phyloP scores from a whole-genome alignment of 2,888 invertebrate species.

The Toxonevra muliebris region DNA sequence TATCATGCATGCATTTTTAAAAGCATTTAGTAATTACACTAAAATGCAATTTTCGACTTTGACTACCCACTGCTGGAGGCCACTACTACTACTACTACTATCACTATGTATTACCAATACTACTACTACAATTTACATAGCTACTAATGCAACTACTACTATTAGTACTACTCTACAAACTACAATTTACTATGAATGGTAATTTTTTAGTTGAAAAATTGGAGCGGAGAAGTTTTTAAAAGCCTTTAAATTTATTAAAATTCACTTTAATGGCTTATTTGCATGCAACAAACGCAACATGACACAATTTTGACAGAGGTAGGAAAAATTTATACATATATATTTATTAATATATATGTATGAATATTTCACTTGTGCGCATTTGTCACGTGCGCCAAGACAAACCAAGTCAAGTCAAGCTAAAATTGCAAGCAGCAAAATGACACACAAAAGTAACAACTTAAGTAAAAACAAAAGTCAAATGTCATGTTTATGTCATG shows the following conservation, averaged over 20 bases:
- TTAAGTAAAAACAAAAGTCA: constrained; percentile 3
- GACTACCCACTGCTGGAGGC: too few relatives aligned
- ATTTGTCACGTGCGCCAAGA: too few relatives aligned
- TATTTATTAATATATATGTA: background rate
- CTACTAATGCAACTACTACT: too few relatives aligned
- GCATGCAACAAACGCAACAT: constrained; percentile 22
- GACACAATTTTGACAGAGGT: background rate
- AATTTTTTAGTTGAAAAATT: too few relatives aligned
- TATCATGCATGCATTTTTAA: constrained; percentile 19
- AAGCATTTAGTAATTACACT: constrained; percentile 28
- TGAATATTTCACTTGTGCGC: background rate
- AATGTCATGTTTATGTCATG: constrained; percentile 20
- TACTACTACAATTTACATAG: too few relatives aligned
- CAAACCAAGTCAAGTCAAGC: too few relatives aligned
- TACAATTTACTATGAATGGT: too few relatives aligned
- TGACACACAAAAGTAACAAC: too few relatives aligned
- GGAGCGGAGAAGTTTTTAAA: constrained; percentile 9
- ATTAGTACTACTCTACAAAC: too few relatives aligned
- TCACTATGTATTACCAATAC: too few relatives aligned
- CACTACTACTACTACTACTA: too few relatives aligned
- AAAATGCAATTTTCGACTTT: constrained; percentile 19
- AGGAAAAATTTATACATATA: background rate
- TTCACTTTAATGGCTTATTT: constrained; percentile 29
- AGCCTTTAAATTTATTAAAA: constrained; percentile 30
- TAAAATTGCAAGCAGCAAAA: too few relatives aligned